These are phyloP conservation scores for Sinocyclocheilus anshuiensis DNA, from an alignment of 2,113 vertebrate genomes.

Conservation along the genomic window DNA sequence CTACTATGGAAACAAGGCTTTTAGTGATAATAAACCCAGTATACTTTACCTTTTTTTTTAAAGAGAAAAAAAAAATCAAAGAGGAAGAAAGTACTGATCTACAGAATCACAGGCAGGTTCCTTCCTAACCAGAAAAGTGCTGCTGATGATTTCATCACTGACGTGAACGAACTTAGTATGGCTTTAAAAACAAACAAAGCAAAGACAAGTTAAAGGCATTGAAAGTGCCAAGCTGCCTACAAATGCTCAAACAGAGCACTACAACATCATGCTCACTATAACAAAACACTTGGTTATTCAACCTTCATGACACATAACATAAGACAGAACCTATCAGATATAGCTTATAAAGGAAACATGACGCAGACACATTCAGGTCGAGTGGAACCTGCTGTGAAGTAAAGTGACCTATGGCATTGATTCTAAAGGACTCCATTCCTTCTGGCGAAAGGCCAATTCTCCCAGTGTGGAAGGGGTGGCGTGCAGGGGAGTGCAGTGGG, in stretches of 20 bases:
- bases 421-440: constrained; percentile 63
- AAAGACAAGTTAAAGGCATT: constrained; percentile 20
- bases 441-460: constrained; percentile 59
- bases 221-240: constrained; percentile 35
- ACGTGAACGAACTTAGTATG: constrained; percentile 31
- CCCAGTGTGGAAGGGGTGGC: constrained; percentile 24
- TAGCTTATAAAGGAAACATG: background rate
- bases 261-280: background rate
- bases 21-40: constrained; percentile 78
- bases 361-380: constrained; percentile 43
- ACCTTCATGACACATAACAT: background rate
- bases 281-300: constrained; percentile 7
- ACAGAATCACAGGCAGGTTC: constrained; percentile 68
- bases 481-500: constrained; percentile 38
- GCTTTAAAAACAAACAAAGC: background rate
- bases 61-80: constrained; percentile 56
- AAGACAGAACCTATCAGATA: constrained; percentile 3
- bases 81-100: constrained; percentile 71
- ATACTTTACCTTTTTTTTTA: constrained; percentile 5
- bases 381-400: constrained; percentile 67
- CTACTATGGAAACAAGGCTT: constrained; percentile 79
- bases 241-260: background rate
- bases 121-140: constrained; percentile 44
- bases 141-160: constrained; percentile 30
- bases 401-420: constrained; percentile 80